Conservation (phyloP, 1,140 invertebrate genomes). For the Atta colombica region DNA sequence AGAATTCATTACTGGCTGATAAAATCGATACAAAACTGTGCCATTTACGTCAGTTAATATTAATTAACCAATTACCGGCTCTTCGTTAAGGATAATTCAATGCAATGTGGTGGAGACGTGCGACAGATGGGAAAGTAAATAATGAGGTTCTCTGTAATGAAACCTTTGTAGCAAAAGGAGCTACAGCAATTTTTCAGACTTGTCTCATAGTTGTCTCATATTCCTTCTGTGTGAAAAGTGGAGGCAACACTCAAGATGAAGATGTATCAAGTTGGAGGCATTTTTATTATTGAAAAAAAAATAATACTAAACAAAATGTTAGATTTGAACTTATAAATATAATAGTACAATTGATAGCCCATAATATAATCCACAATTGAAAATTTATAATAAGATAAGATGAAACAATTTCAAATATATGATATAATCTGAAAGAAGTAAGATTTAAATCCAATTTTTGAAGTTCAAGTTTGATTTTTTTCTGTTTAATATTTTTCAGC, state of each 20-base stretch:
- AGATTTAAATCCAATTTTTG: too few species aligned
- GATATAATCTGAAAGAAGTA: too few species aligned
- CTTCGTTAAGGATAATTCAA: constrained; percentile 36
- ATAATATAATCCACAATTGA: not conserved
- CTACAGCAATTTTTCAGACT: constrained; percentile 74
- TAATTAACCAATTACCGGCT: constrained; percentile 20
- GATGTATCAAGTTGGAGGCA: constrained; percentile 44
- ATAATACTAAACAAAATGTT: not conserved
- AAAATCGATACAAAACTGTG: constrained; percentile 28
- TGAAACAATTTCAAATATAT: too few species aligned
- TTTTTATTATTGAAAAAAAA: constrained; percentile 45
- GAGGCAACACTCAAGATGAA: constrained; percentile 36
- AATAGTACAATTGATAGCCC: not conserved
- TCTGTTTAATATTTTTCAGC: too few species aligned
- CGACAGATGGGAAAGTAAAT: constrained; percentile 74
- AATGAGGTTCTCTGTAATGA: constrained; percentile 76
- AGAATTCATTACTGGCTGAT: not conserved
- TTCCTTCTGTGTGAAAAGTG: constrained; percentile 36
- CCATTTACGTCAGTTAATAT: constrained; percentile 33
- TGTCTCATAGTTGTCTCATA: constrained; percentile 76
- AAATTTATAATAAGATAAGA: too few species aligned
- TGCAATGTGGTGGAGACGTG: not conserved
- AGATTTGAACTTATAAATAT: not conserved
- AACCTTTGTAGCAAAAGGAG: constrained; percentile 68
- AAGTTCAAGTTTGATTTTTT: too few species aligned